Evolutionary conservation across 1,140 invertebrate species (phyloP).

Genomic region (Papilio helenus): DNA sequence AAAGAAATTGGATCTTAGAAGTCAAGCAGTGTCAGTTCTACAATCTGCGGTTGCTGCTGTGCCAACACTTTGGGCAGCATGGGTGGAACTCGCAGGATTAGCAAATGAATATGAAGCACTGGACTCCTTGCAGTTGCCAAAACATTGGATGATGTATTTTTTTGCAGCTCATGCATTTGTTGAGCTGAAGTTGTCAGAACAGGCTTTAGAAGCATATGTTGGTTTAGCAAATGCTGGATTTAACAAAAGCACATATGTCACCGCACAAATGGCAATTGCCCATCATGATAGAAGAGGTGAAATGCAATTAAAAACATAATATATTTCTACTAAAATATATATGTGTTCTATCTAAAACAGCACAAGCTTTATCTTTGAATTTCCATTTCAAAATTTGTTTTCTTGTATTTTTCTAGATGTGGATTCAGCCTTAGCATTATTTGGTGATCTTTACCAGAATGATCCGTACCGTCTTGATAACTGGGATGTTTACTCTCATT

Average conservation of each 20-base stretch:
- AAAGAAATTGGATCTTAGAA: slow-evolving; percentile 92
- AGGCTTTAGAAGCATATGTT: slow-evolving; percentile 93
- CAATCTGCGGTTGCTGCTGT: slow-evolving; percentile 89
- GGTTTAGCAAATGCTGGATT: slow-evolving; percentile 91
- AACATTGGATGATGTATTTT: slow-evolving; percentile 97
- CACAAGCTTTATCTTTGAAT: background rate
- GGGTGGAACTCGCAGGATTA: slow-evolving; percentile 94
- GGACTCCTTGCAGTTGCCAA: slow-evolving; percentile 88
- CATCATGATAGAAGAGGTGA: slow-evolving; percentile 96
- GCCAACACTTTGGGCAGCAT: slow-evolving; percentile 96
- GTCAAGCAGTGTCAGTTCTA: slow-evolving; percentile 87
- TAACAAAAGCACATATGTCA: slow-evolving; percentile 93
- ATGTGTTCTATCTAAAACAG: background rate
- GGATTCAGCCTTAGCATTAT: slow-evolving; percentile 93
- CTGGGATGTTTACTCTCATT: slow-evolving; percentile 98
- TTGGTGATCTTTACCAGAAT: slow-evolving; percentile 90
- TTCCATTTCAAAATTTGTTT: background rate
- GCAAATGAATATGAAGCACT: slow-evolving; percentile 91
- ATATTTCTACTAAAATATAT: slow-evolving; percentile 37
- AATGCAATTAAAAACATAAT: slow-evolving; percentile 6
- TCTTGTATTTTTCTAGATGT: slow-evolving; percentile 87
- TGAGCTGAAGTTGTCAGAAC: slow-evolving; percentile 95
- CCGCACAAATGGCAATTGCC: slow-evolving; percentile 95
- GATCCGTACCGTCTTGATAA: slow-evolving; percentile 98
- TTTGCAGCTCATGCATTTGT: slow-evolving; percentile 96